phyloP scores from a whole-genome alignment of 1,140 invertebrate genomes.

The Chrysomallon squamiferum region DNA sequence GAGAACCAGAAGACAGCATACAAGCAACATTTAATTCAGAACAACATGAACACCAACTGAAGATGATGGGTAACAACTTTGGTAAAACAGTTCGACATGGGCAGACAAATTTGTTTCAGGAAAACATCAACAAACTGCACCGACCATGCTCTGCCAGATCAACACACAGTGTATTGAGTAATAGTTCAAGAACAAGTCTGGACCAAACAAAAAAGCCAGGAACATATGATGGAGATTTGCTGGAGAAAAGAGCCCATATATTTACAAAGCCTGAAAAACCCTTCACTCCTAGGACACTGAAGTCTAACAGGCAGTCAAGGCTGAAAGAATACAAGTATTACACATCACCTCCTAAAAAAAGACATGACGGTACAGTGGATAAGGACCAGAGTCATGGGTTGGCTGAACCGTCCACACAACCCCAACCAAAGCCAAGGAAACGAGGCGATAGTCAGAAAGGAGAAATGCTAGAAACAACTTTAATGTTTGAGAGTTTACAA shows the following conservation, averaged over 20 bases:
- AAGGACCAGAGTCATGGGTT: background rate
- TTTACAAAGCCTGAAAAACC: constrained; percentile 58
- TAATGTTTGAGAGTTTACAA: constrained; percentile 57
- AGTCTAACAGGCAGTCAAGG: constrained; percentile 48
- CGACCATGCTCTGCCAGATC: constrained; percentile 24
- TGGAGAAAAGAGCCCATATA: constrained; percentile 49
- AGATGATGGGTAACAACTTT: constrained; percentile 9
- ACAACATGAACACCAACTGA: constrained; percentile 11
- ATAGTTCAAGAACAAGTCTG: constrained; percentile 7
- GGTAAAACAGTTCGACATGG: constrained; percentile 14
- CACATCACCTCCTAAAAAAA: constrained; percentile 38
- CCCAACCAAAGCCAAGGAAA: background rate
- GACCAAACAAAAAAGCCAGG: constrained; percentile 23
- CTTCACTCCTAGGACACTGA: constrained; percentile 58
- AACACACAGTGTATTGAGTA: constrained; percentile 16
- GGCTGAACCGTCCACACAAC: background rate
- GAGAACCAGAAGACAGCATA: constrained; percentile 19
- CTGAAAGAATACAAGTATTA: constrained; percentile 58
- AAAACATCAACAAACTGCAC: background rate
- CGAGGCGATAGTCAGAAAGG: background rate
- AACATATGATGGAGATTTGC: constrained; percentile 53
- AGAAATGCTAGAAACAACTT: constrained; percentile 36
- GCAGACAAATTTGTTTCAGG: constrained; percentile 10
- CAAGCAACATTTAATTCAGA: constrained; percentile 29
- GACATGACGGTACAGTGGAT: background rate